Conservation (phyloP, 2,888 invertebrate genomes). For the Mamestra brassicae region DNA sequence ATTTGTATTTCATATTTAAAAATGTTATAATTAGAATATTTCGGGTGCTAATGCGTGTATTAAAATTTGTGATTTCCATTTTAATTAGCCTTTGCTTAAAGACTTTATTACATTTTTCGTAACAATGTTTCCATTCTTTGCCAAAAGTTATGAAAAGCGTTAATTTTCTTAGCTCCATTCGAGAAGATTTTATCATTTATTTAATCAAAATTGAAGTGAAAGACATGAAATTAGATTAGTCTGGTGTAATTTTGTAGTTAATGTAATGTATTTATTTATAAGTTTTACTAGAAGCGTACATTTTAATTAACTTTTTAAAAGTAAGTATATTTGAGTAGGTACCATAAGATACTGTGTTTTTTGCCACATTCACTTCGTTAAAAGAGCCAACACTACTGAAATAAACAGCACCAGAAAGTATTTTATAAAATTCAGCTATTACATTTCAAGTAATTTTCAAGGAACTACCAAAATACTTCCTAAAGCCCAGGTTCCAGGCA, state of each 20-base stretch:
- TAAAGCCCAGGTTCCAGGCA: not conserved
- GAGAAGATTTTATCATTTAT: conserved; percentile 36
- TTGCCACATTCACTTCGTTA: too few relatives aligned
- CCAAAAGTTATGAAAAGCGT: conserved; percentile 47
- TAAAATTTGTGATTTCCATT: conserved; percentile 62
- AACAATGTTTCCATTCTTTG: conserved; percentile 53
- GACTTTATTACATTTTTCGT: conserved; percentile 49
- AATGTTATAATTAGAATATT: conserved; percentile 62
- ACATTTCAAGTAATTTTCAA: conserved; percentile 20
- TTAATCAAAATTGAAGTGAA: conserved; percentile 41
- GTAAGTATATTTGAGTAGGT: not conserved
- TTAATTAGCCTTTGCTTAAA: conserved; percentile 50
- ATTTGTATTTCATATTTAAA: conserved; percentile 75
- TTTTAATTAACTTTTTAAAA: not conserved
- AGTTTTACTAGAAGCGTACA: not conserved
- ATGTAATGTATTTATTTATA: not conserved
- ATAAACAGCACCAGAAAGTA: too few relatives aligned
- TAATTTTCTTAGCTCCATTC: conserved; percentile 53
- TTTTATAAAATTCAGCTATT: not conserved
- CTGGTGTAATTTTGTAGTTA: conserved; percentile 4
- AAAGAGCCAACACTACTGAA: too few relatives aligned
- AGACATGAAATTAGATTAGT: conserved; percentile 20
- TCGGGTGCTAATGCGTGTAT: conserved; percentile 60
- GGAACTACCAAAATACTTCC: conserved; percentile 24
- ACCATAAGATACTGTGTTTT: too few relatives aligned